Conservation (phyloP, 2,888 invertebrate genomes). For the Phalangium opilio region DNA sequence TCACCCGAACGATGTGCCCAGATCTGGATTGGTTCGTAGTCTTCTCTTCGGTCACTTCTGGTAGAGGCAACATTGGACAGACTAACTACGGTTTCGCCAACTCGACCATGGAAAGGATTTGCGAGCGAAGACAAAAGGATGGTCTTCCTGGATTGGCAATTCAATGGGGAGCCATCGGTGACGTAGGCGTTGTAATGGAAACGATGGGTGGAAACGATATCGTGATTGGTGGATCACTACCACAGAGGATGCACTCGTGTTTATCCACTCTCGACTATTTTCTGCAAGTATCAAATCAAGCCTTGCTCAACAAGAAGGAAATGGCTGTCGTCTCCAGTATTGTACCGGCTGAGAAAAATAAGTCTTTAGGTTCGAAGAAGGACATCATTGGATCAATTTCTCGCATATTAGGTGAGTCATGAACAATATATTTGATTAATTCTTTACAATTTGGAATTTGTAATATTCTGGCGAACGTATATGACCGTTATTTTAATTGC, state of each 20-base stretch:
- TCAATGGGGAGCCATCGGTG: conserved; percentile 98
- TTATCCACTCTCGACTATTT: conserved; percentile 72
- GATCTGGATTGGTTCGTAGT: conserved; percentile 77
- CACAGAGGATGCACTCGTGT: conserved; percentile 90
- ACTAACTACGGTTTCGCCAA: conserved; percentile 93
- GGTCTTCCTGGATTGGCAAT: conserved; percentile 79
- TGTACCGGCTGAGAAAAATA: conserved; percentile 68
- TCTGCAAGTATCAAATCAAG: conserved; percentile 67
- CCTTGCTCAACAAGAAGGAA: too few species aligned
- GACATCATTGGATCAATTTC: conserved; percentile 57
- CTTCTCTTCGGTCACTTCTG: conserved; percentile 93
- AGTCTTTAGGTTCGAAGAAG: conserved; percentile 19
- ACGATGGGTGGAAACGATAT: conserved; percentile 74
- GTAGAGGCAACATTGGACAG: conserved; percentile 91
- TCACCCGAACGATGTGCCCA: conserved; percentile 58
- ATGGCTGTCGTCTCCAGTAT: conserved; percentile 65
- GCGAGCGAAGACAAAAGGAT: conserved; percentile 63
- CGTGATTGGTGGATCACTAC: conserved; percentile 86
- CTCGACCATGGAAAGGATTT: conserved; percentile 90
- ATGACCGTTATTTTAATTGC: too few species aligned
- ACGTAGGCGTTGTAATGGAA: conserved; percentile 82
- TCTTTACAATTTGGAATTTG: too few species aligned
- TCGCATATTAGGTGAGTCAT: conserved; percentile 56
- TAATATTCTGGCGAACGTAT: too few species aligned
- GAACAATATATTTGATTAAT: too few species aligned